Evolutionary conservation across 2,113 vertebrate genomes (phyloP).

Genomic region (Rostratula benghalensis): DNA sequence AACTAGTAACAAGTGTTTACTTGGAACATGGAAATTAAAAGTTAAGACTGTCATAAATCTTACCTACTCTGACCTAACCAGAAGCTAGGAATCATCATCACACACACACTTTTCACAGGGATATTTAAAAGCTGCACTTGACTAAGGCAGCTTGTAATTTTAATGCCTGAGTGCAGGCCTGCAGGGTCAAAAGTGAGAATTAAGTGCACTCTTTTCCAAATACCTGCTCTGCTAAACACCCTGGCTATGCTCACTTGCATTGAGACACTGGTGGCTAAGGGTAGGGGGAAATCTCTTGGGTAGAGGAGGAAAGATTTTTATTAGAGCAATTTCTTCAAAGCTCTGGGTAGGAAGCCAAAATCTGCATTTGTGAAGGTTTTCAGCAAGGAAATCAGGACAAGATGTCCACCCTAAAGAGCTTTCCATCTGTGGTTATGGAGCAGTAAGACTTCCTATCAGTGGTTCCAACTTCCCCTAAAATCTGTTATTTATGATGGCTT

Average conservation of each 20-base stretch:
- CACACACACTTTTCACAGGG: background rate
- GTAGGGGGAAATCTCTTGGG: background rate
- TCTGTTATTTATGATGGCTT: background rate
- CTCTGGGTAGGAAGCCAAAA: constrained; percentile 53
- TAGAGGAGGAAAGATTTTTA: constrained; percentile 23
- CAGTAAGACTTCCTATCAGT: background rate
- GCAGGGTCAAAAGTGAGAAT: background rate
- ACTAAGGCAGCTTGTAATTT: background rate
- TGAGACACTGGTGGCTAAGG: background rate
- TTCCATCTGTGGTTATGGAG: constrained; percentile 12
- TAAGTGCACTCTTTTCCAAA: background rate
- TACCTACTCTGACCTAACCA: background rate
- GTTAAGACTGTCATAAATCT: background rate
- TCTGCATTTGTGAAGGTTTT: constrained; percentile 48
- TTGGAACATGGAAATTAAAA: background rate
- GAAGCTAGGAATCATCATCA: background rate
- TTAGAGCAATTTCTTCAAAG: constrained; percentile 53
- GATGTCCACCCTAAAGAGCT: constrained; percentile 48
- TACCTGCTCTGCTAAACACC: background rate
- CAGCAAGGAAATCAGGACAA: constrained; percentile 56
- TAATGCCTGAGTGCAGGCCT: background rate
- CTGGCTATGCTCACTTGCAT: constrained; percentile 8
- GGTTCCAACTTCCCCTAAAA: constrained; percentile 27
- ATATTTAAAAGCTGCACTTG: background rate
- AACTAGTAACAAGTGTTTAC: background rate